phyloP scores from a whole-genome alignment of 2,113 vertebrate genomes.

The Scomber scombrus region DNA sequence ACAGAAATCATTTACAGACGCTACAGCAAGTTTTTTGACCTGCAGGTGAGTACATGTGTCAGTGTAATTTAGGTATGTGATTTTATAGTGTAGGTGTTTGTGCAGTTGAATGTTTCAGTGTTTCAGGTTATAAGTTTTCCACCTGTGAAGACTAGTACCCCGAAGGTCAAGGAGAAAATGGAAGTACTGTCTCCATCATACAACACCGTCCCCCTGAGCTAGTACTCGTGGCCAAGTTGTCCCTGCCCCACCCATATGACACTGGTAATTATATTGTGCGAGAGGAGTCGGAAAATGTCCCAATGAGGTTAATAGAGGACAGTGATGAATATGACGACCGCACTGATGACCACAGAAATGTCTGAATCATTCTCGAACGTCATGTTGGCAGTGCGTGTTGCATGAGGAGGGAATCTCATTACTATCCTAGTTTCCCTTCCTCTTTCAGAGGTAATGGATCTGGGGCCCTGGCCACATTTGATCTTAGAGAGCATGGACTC shows the following conservation, averaged over 20 bases:
- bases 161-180: neutral
- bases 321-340: constrained; percentile 56
- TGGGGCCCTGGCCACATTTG: neutral
- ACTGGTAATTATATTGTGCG: constrained; percentile 54
- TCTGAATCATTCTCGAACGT: constrained; percentile 72
- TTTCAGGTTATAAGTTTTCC: neutral
- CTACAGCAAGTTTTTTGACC: constrained; percentile 99
- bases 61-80: neutral
- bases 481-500: constrained; percentile 43
- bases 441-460: constrained; percentile 57
- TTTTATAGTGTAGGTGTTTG: neutral
- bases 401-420: constrained; percentile 71
- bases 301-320: constrained; percentile 50
- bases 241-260: constrained; percentile 53
- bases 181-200: constrained; percentile 11
- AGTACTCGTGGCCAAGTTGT: constrained; percentile 13
- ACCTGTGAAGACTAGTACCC: neutral
- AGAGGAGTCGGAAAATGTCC: constrained; percentile 61
- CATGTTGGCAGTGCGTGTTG: constrained; percentile 57
- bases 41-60: constrained; percentile 88
- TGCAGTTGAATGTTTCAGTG: neutral
- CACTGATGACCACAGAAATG: constrained; percentile 76
- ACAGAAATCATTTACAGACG: constrained; percentile 95
- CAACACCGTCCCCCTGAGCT: constrained; percentile 1
- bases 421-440: constrained; percentile 56